Percentiles rank a stretch among this genome's conserved stretches.
Evolutionary conservation across 2,113 vertebrate genomes (phyloP).

Genomic region (Rissa tridactyla): DNA sequence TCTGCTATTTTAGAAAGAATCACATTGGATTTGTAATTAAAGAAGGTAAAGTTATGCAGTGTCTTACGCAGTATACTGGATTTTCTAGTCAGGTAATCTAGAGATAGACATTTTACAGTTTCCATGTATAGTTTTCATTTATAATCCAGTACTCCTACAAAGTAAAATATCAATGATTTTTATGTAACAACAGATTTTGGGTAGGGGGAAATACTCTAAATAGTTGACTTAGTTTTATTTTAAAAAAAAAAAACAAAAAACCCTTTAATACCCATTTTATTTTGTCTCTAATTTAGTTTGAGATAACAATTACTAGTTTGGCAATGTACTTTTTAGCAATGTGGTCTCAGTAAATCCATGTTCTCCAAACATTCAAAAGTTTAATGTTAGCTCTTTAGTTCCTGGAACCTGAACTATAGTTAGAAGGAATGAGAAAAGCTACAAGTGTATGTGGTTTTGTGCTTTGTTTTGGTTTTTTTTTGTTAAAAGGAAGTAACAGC

Average conservation of each 20-base stretch:
- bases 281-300: neutral
- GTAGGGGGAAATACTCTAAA: neutral
- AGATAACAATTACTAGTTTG: neutral
- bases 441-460: constrained; percentile 44
- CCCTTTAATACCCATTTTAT: neutral
- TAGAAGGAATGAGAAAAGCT: constrained; percentile 48
- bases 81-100: neutral
- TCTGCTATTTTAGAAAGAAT: neutral
- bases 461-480: neutral
- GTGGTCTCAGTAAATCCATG: neutral
- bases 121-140: neutral
- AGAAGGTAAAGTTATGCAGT: neutral
- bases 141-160: neutral
- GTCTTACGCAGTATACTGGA: neutral
- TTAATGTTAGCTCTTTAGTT: constrained; percentile 30
- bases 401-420: constrained; percentile 48
- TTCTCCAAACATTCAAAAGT: neutral
- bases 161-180: neutral
- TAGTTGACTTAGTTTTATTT: neutral
- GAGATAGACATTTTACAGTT: neutral
- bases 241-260: neutral
- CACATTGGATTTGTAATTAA: neutral
- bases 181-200: neutral
- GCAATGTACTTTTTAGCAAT: neutral
- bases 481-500: constrained; percentile 40